Base-by-base conservation (phyloP, 2,797 vertebrate species). In the Setipinna tenuifilis region DNA sequence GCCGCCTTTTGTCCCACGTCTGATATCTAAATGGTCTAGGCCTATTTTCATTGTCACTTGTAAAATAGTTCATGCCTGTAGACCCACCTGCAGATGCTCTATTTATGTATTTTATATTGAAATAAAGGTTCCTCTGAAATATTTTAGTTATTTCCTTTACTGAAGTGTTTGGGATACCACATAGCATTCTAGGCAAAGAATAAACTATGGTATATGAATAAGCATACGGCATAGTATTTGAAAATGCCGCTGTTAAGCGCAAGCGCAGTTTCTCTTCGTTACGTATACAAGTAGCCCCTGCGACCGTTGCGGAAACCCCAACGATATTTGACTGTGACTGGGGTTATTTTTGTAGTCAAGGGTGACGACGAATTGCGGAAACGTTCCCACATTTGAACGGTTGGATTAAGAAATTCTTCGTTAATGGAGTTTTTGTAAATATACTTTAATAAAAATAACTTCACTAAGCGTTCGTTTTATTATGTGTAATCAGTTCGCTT, bases 21-120 rank as follows among this genome's bases (percentile, higher is more conserved):
- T 75, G 31, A 75, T 41, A 6, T 44, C 71, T 19, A 19, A 65
- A 65, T 65, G 7, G 41, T 44, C 31, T 78, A 44, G 7, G 41
- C 21, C 31, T 78, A 44, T 19, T 78, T 78, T 78, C 35, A 78
- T 44, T 78, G 71, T 41, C 91, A 85, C 89, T 89, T 92, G 88
- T 89, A 87, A 92, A 89, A 90, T 83, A 89, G 88, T 84, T 89
- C 88, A 85, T 90, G 91, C 92, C 93, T 85, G 90, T 87, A 88
- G 91, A 89, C 87, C 90, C 94, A 94, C 93, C 87, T 93, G 93
- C 93, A 95, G 92, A 95, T 94, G 93, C 94, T 96, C 92, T 96
- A 96, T 96, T 96, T 95, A 96, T 95, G 94, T 95, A 95, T 96
- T 96, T 96, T 96, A 91, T 95, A 96, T 94, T 88, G 92, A 94